A percentile compares a stretch with the other conserved stretches of the same genome.
Evolutionary conservation across 2,113 vertebrate genomes (phyloP).

Genomic region (Ceyx melanurus): DNA sequence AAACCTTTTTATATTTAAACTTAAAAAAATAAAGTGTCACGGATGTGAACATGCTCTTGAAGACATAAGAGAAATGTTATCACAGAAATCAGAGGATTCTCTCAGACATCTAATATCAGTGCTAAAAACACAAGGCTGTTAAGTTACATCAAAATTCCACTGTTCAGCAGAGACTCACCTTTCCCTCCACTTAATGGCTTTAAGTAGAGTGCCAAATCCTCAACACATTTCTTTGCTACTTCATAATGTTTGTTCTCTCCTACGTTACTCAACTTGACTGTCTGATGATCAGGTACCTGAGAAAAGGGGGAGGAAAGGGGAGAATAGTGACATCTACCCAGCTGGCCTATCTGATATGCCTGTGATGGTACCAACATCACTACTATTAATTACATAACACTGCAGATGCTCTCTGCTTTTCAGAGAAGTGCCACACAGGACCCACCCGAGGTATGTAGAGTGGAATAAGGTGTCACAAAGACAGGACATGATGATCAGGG

Average conservation of each 20-base stretch:
- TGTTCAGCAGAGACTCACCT: conserved; percentile 77
- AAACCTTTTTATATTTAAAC: not conserved
- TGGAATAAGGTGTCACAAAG: not conserved
- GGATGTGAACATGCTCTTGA: not conserved
- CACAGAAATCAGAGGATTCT: not conserved
- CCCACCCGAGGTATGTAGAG: not conserved
- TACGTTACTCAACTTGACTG: conserved; percentile 85
- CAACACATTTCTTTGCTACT: conserved; percentile 89
- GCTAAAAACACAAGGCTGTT: not conserved
- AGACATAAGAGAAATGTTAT: not conserved
- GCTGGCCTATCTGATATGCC: not conserved
- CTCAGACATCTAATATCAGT: not conserved
- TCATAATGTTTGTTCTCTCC: conserved; percentile 92
- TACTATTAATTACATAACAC: conserved; percentile 9
- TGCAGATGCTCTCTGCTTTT: conserved; percentile 8
- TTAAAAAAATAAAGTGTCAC: not conserved
- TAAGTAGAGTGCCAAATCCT: conserved; percentile 94
- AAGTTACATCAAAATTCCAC: not conserved
- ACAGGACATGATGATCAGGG: not conserved
- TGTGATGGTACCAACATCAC: not conserved
- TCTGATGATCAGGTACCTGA: conserved; percentile 88
- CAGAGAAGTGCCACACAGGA: not conserved
- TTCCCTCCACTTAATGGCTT: conserved; percentile 92
- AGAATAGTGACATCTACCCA: not conserved
- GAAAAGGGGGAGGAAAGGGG: not conserved